A percentile compares a stretch with the other conserved stretches of the same genome.
phyloP scores from a whole-genome alignment of 2,888 invertebrate genomes.

The Unio pictorum region DNA sequence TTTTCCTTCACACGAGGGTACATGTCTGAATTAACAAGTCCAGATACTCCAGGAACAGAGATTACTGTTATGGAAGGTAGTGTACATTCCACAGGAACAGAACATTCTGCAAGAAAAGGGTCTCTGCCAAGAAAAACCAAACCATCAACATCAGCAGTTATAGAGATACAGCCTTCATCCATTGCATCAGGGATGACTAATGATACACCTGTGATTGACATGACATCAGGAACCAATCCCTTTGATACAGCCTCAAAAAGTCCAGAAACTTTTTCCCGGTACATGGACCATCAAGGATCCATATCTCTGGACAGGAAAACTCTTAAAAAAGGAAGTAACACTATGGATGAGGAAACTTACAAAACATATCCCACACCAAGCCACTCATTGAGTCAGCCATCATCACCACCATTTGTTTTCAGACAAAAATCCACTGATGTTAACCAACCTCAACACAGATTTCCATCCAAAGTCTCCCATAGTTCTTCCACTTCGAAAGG shows the following conservation, averaged over 20 bases:
- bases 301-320: no score
- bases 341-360: no score
- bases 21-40: slow-evolving; percentile 61
- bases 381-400: slow-evolving; percentile 12
- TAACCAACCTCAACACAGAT: slow-evolving; percentile 14
- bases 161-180: slow-evolving; percentile 31
- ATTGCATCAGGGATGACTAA: slow-evolving; percentile 26
- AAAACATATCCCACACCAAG: no score
- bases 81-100: slow-evolving; percentile 3
- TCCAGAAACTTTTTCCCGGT: no score
- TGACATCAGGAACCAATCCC: slow-evolving; percentile 25
- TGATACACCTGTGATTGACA: slow-evolving; percentile 17
- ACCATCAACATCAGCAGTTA: slow-evolving; percentile 19
- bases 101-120: slow-evolving; percentile 3
- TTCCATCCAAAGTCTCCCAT: slow-evolving; percentile 3
- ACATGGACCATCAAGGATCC: no score
- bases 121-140: slow-evolving; percentile 1
- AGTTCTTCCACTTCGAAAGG: slow-evolving; percentile 28
- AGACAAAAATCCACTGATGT: slow-evolving; percentile 22
- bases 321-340: no score
- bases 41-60: slow-evolving; percentile 52
- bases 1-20: slow-evolving; percentile 64
- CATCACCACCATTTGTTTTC: slow-evolving; percentile 32
- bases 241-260: slow-evolving; percentile 16
- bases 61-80: slow-evolving; percentile 40